Base-by-base conservation (phyloP, 2,888 invertebrate genomes). In the Dryadula phaetusa region DNA sequence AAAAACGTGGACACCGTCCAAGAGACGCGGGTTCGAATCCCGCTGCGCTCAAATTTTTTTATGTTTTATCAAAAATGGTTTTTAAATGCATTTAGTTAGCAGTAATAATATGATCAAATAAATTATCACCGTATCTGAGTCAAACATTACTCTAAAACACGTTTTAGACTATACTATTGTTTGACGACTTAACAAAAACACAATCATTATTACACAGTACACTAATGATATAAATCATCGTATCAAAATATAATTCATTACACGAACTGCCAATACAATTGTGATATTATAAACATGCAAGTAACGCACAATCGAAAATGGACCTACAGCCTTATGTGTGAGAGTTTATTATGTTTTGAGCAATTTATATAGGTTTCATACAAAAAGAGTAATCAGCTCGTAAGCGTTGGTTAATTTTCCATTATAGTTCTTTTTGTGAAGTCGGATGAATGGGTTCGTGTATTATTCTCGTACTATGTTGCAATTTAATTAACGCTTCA, bases 341-440 rank as follows among this genome's bases (percentile, higher is more conserved):
- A 66, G 44, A 44, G n/a, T 6, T 10, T 16, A 52, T 40, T 49
- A 8, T 52, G 3, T 18, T 10, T 28, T 22, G 25, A 3, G 18
- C 18, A 8, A 28, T 12, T 42, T 44, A 60, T 53, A 18, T 67
- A 46, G 63, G 63, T 58, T 66, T 25, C 37, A 16, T 28, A 49
- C 16, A 62, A 65, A 70, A 70, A 70, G 61, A 22, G 22, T 70
- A 56, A 70, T 70, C 63, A 49, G 25, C 64, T 52, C 56, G 25
- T 54, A 61, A 53, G 42, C 67, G 63, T 69, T 69, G 65, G 63
- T 69, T 71, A 72, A 72, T 72, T 67, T 71, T 63, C 67, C 67
- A 69, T 69, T 66, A 71, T 69, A 61, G 34, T 53, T 62, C 61
- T 72, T 72, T 67, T 71, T 72, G 60, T 69, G 47, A 65, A 53